Percentiles rank a stretch among this genome's conserved stretches.
Evolutionary conservation across 1,140 invertebrate species (phyloP).

Genomic region (Drosophila azteca): DNA sequence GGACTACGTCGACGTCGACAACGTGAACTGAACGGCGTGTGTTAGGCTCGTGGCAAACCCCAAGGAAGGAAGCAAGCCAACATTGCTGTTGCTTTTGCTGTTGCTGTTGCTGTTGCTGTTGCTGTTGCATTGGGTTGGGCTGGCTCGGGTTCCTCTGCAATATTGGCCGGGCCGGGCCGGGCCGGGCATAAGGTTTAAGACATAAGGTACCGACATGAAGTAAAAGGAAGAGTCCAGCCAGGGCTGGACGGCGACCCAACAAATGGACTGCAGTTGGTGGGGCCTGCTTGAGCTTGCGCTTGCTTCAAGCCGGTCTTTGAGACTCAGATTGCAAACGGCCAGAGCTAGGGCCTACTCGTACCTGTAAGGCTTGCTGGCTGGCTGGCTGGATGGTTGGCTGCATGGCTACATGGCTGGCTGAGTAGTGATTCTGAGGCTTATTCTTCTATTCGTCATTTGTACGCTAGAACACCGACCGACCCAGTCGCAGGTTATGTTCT

Average conservation of each 20-base stretch:
- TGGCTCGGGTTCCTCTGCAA: too few relatives aligned
- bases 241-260: constrained; percentile 12
- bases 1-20: constrained; percentile 28
- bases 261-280: constrained; percentile 34
- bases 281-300: neutral
- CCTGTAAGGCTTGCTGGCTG: neutral
- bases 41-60: constrained; percentile 83
- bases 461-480: constrained; percentile 52
- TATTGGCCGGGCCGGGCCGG: too few relatives aligned
- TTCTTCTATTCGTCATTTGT: constrained; percentile 77
- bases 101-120: too few relatives aligned
- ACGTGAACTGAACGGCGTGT: constrained; percentile 64
- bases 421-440: constrained; percentile 33
- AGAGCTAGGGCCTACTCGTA: neutral
- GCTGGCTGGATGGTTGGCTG: constrained; percentile 14
- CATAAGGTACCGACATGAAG: constrained; percentile 12
- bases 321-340: constrained; percentile 25
- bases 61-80: constrained; percentile 43
- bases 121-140: too few relatives aligned
- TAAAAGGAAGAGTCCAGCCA: constrained; percentile 18
- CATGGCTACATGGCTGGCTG: constrained; percentile 19
- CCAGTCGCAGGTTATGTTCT: constrained; percentile 7
- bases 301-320: constrained; percentile 22
- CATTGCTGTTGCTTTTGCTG: too few relatives aligned
- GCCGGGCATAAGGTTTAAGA: too few relatives aligned